Conservation (phyloP, 2,113 vertebrate species). For the Apistogramma diplotaenia region DNA sequence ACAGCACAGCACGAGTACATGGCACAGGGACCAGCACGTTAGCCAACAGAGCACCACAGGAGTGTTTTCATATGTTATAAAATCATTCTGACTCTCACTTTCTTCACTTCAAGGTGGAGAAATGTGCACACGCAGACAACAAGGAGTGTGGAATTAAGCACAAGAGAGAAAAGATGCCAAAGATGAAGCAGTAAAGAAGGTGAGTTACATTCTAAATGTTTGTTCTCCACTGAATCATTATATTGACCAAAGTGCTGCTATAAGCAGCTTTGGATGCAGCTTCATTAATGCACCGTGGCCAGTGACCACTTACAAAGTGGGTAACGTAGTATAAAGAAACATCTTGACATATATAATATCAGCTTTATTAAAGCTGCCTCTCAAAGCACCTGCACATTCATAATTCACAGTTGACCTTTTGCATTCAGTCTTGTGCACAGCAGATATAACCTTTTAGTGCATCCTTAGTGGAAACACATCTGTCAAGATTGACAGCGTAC, state of each 20-base stretch:
- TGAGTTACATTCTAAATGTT: conserved; percentile 31
- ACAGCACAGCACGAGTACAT: conserved; percentile 39
- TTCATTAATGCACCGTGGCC: conserved; percentile 11
- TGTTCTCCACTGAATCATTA: not conserved
- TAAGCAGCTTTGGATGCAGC: not conserved
- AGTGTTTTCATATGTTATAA: conserved; percentile 45
- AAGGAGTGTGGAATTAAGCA: conserved; percentile 46
- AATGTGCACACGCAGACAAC: conserved; percentile 40
- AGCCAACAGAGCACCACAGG: conserved; percentile 28
- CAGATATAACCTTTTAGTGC: conserved; percentile 21
- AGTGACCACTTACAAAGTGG: not conserved
- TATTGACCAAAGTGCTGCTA: not conserved
- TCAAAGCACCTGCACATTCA: not conserved
- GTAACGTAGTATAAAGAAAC: conserved; percentile 1
- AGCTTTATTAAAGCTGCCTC: not conserved
- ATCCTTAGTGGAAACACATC: conserved; percentile 18
- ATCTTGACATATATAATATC: not conserved
- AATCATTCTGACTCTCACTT: conserved; percentile 26
- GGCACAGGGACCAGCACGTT: conserved; percentile 30
- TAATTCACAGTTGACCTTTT: conserved; percentile 48
- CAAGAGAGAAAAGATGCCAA: conserved; percentile 49
- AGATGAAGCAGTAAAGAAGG: conserved; percentile 63
- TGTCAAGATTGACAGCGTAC: conserved; percentile 37
- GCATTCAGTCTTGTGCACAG: not conserved
- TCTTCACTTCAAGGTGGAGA: conserved; percentile 51